A percentile compares a stretch with the other conserved stretches of the same genome.
Evolutionary conservation across 2,888 invertebrate genomes (phyloP).

Genomic region (Hyppa rectilinea): DNA sequence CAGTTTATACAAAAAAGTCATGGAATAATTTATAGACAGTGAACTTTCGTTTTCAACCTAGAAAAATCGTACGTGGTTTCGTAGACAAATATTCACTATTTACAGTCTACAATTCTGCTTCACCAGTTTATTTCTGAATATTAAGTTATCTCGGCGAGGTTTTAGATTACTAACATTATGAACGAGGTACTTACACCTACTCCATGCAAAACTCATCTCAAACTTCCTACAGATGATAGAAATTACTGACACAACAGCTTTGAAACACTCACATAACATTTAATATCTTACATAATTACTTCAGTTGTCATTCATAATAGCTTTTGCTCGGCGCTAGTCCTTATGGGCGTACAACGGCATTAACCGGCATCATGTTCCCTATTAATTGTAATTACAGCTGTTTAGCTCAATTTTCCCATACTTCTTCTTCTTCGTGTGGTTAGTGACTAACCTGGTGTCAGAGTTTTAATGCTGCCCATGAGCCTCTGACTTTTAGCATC

Average conservation of each 20-base stretch:
- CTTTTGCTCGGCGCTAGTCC: conserved; percentile 47
- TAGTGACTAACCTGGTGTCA: too few species aligned
- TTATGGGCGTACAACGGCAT: conserved; percentile 27
- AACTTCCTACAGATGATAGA: conserved; percentile 35
- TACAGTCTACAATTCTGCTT: conserved; percentile 2
- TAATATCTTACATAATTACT: conserved; percentile 62
- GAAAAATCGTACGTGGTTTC: conserved; percentile 30
- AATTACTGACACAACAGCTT: conserved; percentile 47
- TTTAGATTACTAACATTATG: conserved; percentile 28
- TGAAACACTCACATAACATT: conserved; percentile 57
- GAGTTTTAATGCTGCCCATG: too few species aligned
- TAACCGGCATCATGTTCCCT: conserved; percentile 21
- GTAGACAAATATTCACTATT: conserved; percentile 2
- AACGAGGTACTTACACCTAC: conserved; percentile 7
- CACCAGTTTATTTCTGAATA: not conserved
- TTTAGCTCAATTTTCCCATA: conserved; percentile 19
- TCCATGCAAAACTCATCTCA: conserved; percentile 33
- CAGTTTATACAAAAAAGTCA: conserved; percentile 32
- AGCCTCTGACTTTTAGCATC: too few species aligned
- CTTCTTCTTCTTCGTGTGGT: too few species aligned
- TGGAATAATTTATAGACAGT: conserved; percentile 42
- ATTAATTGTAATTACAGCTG: conserved; percentile 39
- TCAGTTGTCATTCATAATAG: conserved; percentile 62
- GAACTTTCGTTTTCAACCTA: conserved; percentile 50
- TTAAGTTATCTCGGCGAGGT: conserved; percentile 7